phyloP scores from a whole-genome alignment of 2,113 vertebrate species.

The Oxygymnocypris stewartii region DNA sequence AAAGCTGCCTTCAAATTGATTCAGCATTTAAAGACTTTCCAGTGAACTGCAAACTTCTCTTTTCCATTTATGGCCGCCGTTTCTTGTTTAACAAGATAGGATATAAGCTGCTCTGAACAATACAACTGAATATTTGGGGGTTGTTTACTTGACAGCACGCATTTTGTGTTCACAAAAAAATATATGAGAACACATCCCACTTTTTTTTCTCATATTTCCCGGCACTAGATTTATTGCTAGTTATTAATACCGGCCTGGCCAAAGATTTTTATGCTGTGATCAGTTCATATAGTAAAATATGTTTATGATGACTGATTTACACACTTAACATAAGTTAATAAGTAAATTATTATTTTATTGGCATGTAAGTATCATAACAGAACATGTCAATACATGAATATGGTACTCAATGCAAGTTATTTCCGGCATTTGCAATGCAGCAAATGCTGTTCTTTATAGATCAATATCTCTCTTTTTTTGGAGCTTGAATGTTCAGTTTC shows the following conservation, averaged over 20 bases:
- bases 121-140: constrained; percentile 46
- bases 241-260: constrained; percentile 60
- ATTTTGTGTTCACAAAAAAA: constrained; percentile 46
- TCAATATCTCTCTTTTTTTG: background rate
- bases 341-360: too few relatives aligned
- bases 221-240: constrained; percentile 57
- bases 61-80: constrained; percentile 45
- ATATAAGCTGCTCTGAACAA: constrained; percentile 48
- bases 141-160: constrained; percentile 54
- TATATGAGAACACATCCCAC: constrained; percentile 45
- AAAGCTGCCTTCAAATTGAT: constrained; percentile 58
- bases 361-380: background rate
- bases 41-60: constrained; percentile 40
- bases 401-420: background rate
- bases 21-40: constrained; percentile 54
- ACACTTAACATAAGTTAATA: background rate
- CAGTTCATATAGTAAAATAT: constrained; percentile 34
- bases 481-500: background rate
- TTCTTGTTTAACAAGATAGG: constrained; percentile 52
- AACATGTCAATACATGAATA: background rate
- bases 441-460: background rate
- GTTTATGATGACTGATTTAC: constrained; percentile 60
- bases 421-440: background rate
- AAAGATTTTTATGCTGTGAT: background rate
- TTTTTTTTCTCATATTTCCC: constrained; percentile 37